phyloP scores from a whole-genome alignment of 1,140 invertebrate species.

The Glossosoma conforme region DNA sequence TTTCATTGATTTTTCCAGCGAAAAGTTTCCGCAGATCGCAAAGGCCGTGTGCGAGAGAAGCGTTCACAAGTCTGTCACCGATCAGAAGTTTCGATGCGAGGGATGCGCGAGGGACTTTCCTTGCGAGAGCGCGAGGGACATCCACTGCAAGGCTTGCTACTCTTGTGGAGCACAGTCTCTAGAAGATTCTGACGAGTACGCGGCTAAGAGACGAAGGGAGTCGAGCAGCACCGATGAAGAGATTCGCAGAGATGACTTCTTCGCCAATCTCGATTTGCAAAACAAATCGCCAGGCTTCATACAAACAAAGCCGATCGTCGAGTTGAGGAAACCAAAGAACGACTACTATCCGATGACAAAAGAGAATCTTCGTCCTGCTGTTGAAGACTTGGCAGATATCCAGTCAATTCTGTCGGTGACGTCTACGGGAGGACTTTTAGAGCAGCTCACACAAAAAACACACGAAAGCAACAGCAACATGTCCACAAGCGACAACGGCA shows the following conservation, averaged over 20 bases:
- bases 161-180: constrained; percentile 32
- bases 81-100: constrained; percentile 65
- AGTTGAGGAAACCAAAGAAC: constrained; percentile 14
- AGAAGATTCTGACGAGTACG: constrained; percentile 32
- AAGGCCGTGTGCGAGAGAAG: constrained; percentile 66
- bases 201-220: constrained; percentile 30
- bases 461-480: constrained; percentile 41
- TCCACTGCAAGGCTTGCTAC: constrained; percentile 58
- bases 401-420: constrained; percentile 75
- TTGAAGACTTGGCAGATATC: constrained; percentile 73
- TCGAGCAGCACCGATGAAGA: constrained; percentile 43
- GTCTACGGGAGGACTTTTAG: constrained; percentile 57
- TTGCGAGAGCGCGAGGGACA: constrained; percentile 62
- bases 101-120: constrained; percentile 71
- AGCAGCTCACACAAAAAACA: constrained; percentile 48
- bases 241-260: constrained; percentile 68
- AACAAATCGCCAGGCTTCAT: constrained; percentile 54
- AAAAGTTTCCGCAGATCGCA: constrained; percentile 74
- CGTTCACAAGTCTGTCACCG: constrained; percentile 57
- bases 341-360: constrained; percentile 20
- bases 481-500: constrained; percentile 33
- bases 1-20: constrained; percentile 72
- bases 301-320: constrained; percentile 31
- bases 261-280: constrained; percentile 72
- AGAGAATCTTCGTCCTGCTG: constrained; percentile 13